phyloP scores from a whole-genome alignment of 1,140 invertebrate species.

The Drosophila guanche region DNA sequence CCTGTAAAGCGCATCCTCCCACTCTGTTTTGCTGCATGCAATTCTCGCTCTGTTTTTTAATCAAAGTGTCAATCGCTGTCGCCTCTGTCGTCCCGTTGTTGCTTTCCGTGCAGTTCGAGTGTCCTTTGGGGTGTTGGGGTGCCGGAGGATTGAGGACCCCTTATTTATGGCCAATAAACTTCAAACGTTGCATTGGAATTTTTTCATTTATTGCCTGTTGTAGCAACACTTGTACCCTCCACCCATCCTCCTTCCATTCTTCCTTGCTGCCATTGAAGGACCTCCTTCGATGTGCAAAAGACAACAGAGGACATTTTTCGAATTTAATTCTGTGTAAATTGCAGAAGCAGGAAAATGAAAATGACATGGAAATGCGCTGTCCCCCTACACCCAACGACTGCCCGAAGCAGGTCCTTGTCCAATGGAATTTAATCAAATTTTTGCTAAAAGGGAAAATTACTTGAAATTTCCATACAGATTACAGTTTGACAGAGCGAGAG shows the following conservation, averaged over 20 bases:
- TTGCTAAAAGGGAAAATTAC: conserved; percentile 29
- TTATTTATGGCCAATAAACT: conserved; percentile 83
- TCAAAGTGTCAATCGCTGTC: conserved; percentile 82
- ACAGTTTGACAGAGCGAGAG: conserved; percentile 1
- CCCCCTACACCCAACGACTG: background rate
- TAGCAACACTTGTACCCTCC: background rate
- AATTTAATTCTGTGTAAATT: conserved; percentile 82
- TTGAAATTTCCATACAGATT: conserved; percentile 54
- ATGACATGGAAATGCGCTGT: conserved; percentile 49
- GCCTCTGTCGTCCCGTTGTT: conserved; percentile 21
- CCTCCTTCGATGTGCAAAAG: too few species aligned
- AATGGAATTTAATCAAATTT: conserved; percentile 59
- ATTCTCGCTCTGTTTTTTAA: conserved; percentile 70
- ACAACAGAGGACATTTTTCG: conserved; percentile 63
- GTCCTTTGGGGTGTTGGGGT: conserved; percentile 34
- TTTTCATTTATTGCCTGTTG: conserved; percentile 71
- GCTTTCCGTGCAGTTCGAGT: conserved; percentile 39
- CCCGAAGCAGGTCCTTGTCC: background rate
- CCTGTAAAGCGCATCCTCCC: conserved; percentile 37
- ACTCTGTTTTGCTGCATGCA: conserved; percentile 40
- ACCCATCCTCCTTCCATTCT: conserved; percentile 2
- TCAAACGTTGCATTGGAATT: conserved; percentile 79
- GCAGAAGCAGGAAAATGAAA: conserved; percentile 45
- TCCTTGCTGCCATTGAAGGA: conserved; percentile 5
- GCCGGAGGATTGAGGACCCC: conserved; percentile 28